phyloP scores from a whole-genome alignment of 2,113 vertebrate species.

The Crocuta crocuta region DNA sequence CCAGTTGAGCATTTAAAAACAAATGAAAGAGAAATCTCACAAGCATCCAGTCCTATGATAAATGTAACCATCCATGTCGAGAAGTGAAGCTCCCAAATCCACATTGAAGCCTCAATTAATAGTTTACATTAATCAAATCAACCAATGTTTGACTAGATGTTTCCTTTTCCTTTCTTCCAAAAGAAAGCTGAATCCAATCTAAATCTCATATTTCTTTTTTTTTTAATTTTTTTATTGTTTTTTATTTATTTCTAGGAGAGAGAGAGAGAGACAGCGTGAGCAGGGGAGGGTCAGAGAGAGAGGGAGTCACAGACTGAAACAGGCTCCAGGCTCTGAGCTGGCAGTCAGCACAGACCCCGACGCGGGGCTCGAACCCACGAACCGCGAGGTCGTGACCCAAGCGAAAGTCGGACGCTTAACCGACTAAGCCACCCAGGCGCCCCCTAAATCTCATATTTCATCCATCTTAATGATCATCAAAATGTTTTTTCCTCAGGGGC shows the following conservation, averaged over 20 bases:
- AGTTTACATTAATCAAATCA: background rate
- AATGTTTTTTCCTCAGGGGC: background rate
- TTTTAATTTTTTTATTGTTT: too few species aligned
- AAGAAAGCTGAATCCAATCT: background rate
- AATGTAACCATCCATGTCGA: background rate
- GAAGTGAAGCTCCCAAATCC: background rate
- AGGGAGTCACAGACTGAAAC: too few species aligned
- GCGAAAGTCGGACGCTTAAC: too few species aligned
- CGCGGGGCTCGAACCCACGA: too few species aligned
- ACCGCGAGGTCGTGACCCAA: too few species aligned
- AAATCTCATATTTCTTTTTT: conserved; percentile 13
- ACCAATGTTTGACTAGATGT: background rate
- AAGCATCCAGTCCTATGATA: background rate
- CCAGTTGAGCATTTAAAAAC: background rate
- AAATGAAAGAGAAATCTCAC: background rate
- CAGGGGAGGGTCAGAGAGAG: too few species aligned
- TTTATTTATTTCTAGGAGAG: too few species aligned
- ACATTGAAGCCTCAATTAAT: background rate
- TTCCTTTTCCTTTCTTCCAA: conserved; percentile 17
- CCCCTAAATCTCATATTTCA: conserved; percentile 3
- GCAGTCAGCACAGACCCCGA: too few species aligned
- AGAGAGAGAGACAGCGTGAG: too few species aligned
- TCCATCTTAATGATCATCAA: background rate
- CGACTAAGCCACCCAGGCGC: too few species aligned
- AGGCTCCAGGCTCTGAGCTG: too few species aligned